phyloP scores from a whole-genome alignment of 2,888 invertebrate genomes.

The Spisula subtruncata region DNA sequence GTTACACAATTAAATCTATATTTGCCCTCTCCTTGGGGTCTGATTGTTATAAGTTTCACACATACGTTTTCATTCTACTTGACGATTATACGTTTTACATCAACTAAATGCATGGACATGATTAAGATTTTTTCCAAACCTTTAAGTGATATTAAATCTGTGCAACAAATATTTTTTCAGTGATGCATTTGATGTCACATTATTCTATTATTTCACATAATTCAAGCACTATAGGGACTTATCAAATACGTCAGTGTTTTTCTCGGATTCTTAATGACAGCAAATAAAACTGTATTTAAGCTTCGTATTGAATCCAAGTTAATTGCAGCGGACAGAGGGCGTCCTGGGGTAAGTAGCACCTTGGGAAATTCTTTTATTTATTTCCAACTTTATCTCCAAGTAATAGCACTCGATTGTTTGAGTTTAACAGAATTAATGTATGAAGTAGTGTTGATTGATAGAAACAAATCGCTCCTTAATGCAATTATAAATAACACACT shows the following conservation, averaged over 20 bases:
- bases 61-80: no score
- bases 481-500: not conserved
- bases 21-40: no score
- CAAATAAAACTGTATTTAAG: not conserved
- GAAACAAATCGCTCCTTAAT: not conserved
- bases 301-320: not conserved
- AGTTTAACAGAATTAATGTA: not conserved
- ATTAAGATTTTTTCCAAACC: no score
- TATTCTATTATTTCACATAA: not conserved
- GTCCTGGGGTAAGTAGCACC: not conserved
- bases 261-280: not conserved
- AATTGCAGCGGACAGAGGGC: not conserved
- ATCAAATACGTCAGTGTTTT: no score
- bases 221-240: not conserved
- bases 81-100: no score
- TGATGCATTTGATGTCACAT: no score
- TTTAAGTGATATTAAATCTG: no score
- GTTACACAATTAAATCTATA: no score
- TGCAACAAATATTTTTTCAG: no score
- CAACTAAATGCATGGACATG: no score
- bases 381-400: not conserved
- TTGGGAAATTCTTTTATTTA: constrained; percentile 8
- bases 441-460: not conserved
- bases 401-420: no score
- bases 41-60: no score